Evolutionary conservation across 2,888 invertebrate genomes (phyloP).

Genomic region (Phalera bucephala): DNA sequence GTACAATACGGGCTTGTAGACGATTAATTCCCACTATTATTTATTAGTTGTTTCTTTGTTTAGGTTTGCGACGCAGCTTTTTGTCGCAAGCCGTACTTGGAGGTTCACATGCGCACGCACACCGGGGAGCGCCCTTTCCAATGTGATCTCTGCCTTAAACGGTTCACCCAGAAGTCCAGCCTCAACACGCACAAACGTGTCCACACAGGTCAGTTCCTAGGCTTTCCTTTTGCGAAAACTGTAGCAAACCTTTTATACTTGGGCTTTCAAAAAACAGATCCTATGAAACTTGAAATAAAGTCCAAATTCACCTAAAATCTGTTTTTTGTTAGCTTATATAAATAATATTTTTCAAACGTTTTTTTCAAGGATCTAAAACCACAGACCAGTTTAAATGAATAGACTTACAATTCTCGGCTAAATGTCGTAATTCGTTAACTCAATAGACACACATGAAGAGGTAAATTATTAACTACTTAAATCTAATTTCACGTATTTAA

Average conservation of each 20-base stretch:
- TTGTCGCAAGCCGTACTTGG: conserved; percentile 91
- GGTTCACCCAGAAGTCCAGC: conserved; percentile 91
- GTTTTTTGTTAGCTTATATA: conserved; percentile 25
- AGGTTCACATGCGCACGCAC: conserved; percentile 92
- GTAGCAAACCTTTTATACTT: conserved; percentile 24
- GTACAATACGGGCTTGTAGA: too few species aligned
- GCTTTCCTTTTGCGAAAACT: conserved; percentile 17
- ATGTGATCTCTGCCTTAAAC: conserved; percentile 88
- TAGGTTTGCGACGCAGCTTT: conserved; percentile 89
- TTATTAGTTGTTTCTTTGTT: too few species aligned
- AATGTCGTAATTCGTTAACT: too few species aligned
- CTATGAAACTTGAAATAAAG: background rate
- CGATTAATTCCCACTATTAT: too few species aligned
- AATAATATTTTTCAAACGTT: conserved; percentile 34
- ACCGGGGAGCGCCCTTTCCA: conserved; percentile 90
- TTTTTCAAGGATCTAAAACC: too few species aligned
- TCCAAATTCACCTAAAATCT: conserved; percentile 6
- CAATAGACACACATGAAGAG: too few species aligned
- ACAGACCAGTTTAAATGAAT: too few species aligned
- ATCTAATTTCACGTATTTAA: too few species aligned
- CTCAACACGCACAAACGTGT: conserved; percentile 91
- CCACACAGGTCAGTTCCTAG: conserved; percentile 83
- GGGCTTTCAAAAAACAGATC: conserved; percentile 28
- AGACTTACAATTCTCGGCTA: too few species aligned
- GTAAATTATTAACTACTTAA: too few species aligned